These are phyloP conservation scores for Drosophila watanabei DNA, from an alignment of 1,140 invertebrate genomes.

Conservation along the genomic window DNA sequence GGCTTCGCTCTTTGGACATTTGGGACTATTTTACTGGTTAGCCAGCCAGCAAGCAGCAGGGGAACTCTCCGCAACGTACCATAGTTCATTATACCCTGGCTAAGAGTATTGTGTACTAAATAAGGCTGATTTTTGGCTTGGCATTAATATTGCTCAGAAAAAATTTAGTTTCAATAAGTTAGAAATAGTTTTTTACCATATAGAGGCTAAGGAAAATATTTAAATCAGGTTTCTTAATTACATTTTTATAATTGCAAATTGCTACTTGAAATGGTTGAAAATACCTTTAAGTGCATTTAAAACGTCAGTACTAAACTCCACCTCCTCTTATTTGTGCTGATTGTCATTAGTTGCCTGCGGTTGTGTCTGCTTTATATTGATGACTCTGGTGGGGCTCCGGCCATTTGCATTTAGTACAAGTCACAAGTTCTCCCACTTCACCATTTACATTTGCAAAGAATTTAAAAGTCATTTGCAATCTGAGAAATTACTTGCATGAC, in stretches of 20 bases:
- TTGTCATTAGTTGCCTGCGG: constrained; percentile 48
- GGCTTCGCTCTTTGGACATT: constrained; percentile 41
- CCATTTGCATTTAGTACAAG: constrained; percentile 33
- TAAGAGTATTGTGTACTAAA: not conserved
- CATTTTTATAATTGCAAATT: not conserved
- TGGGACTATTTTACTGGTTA: constrained; percentile 44
- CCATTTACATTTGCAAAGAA: constrained; percentile 9
- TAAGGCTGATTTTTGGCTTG: not conserved
- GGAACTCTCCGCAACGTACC: constrained; percentile 19
- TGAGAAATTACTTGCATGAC: constrained; percentile 28
- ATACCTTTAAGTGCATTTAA: not conserved
- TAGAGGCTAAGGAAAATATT: not conserved
- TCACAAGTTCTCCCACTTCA: constrained; percentile 1
- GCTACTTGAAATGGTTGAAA: too few species aligned
- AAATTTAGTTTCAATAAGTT: too few species aligned
- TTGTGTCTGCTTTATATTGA: constrained; percentile 45
- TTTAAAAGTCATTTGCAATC: constrained; percentile 36
- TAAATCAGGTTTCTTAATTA: not conserved
- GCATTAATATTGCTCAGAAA: not conserved
- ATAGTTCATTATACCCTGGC: constrained; percentile 43
- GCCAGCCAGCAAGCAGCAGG: not conserved
- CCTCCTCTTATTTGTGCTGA: constrained; percentile 27
- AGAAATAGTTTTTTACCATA: not conserved
- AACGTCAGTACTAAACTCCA: not conserved
- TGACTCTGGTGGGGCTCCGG: constrained; percentile 26